Conservation (phyloP, 2,113 vertebrate genomes). For the Hypanus sabinus region DNA sequence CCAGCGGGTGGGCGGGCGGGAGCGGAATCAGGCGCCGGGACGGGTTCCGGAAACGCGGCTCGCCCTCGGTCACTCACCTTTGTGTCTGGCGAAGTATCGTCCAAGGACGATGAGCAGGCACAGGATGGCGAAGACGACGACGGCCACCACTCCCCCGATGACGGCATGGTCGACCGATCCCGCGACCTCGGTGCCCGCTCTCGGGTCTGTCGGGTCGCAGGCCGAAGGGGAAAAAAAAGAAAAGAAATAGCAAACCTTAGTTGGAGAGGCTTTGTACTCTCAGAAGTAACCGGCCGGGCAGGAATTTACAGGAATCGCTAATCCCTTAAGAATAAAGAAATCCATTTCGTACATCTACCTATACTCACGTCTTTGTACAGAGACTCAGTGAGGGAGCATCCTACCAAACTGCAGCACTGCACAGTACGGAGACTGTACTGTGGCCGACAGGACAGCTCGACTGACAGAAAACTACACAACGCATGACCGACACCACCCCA, state of each 20-base stretch:
- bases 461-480: too few relatives aligned
- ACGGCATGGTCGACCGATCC: conserved; percentile 94
- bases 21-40: not conserved
- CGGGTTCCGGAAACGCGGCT: not conserved
- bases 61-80: conserved; percentile 69
- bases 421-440: too few relatives aligned
- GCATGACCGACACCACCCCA: too few relatives aligned
- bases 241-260: conserved; percentile 31
- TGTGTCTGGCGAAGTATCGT: conserved; percentile 98
- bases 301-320: not conserved
- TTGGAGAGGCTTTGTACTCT: not conserved
- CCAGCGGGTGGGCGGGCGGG: too few relatives aligned
- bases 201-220: conserved; percentile 74
- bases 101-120: conserved; percentile 95
- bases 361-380: too few relatives aligned
- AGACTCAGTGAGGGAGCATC: too few relatives aligned
- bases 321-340: not conserved
- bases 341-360: too few relatives aligned
- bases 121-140: conserved; percentile 96
- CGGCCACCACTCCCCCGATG: conserved; percentile 93
- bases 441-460: too few relatives aligned
- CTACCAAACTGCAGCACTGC: too few relatives aligned
- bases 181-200: conserved; percentile 77
- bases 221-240: conserved; percentile 47
- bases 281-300: not conserved